Evolutionary conservation across 64 coral and sea anemone species (phyloP).

Genomic region (Acropora tenuis): DNA sequence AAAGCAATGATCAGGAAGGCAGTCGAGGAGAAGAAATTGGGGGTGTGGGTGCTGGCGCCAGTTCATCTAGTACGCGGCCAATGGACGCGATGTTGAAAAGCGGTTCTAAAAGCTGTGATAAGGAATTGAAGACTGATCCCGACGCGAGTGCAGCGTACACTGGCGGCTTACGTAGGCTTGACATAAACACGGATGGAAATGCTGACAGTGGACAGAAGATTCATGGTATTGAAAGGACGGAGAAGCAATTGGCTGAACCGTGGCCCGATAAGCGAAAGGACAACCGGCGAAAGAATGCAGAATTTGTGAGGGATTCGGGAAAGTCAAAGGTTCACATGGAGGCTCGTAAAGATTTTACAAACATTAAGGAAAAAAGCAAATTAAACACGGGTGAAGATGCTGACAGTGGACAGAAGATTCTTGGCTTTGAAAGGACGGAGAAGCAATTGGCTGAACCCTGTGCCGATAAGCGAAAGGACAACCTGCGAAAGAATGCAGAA

Average conservation of each 20-base stretch:
- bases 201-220: neutral
- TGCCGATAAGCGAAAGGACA: neutral
- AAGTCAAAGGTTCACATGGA: neutral
- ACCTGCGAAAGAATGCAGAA: neutral
- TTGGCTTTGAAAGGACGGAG: neutral
- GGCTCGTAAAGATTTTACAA: neutral
- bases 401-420: neutral
- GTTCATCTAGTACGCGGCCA: neutral
- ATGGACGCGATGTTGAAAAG: neutral
- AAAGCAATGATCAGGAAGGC: neutral
- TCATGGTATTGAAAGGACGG: neutral
- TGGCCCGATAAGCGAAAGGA: neutral
- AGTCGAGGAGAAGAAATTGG: neutral
- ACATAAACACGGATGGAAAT: no score
- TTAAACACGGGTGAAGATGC: no score
- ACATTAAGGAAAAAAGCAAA: neutral
- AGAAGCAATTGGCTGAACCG: conserved; percentile 5
- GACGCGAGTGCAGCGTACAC: neutral
- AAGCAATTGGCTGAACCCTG: conserved; percentile 3
- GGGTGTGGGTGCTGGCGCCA: neutral
- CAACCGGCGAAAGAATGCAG: neutral
- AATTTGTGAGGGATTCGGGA: neutral
- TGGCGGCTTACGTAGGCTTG: no score
- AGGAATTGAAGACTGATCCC: neutral
- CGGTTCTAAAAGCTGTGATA: neutral